These are phyloP conservation scores for Sander vitreus DNA, from an alignment of 2,113 vertebrate species.

Conservation along the genomic window DNA sequence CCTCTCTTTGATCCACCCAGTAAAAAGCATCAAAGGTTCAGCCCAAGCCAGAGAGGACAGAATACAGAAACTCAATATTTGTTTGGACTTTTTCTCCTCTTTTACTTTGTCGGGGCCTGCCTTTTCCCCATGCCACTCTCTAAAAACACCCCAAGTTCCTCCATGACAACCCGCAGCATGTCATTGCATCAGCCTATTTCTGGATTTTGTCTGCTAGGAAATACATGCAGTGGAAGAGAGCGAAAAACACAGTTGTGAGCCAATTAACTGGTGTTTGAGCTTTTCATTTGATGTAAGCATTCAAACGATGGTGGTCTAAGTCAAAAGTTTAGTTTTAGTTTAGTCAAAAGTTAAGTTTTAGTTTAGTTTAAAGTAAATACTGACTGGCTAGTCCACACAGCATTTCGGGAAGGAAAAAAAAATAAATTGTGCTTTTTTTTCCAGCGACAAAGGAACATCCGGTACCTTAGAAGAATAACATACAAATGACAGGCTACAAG, in stretches of 20 bases:
- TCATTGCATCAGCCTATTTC: neutral
- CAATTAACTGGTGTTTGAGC: neutral
- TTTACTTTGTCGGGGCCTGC: constrained; percentile 12
- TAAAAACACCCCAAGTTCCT: constrained; percentile 1
- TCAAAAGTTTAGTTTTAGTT: too few species aligned
- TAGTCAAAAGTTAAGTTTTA: too few species aligned
- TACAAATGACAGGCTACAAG: constrained; percentile 19
- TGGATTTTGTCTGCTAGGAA: neutral
- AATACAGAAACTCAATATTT: constrained; percentile 45
- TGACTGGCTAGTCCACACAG: too few species aligned
- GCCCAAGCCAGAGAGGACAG: constrained; percentile 45
- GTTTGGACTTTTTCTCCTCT: constrained; percentile 29
- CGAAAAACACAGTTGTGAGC: neutral
- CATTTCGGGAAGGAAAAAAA: too few species aligned
- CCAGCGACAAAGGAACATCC: neutral
- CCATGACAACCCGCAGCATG: constrained; percentile 13
- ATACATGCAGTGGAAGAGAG: neutral
- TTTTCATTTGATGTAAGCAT: neutral
- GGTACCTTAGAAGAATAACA: constrained; percentile 16
- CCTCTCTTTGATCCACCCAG: constrained; percentile 69
- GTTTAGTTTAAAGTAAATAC: too few species aligned
- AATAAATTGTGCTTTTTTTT: too few species aligned
- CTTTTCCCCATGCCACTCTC: constrained; percentile 6
- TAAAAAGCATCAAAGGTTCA: constrained; percentile 73
- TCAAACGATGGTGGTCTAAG: too few species aligned